A percentile compares a stretch with the other conserved stretches of the same genome.
Evolutionary conservation across 2,888 invertebrate species (phyloP).

Genomic region (Sinotaia quadrata): DNA sequence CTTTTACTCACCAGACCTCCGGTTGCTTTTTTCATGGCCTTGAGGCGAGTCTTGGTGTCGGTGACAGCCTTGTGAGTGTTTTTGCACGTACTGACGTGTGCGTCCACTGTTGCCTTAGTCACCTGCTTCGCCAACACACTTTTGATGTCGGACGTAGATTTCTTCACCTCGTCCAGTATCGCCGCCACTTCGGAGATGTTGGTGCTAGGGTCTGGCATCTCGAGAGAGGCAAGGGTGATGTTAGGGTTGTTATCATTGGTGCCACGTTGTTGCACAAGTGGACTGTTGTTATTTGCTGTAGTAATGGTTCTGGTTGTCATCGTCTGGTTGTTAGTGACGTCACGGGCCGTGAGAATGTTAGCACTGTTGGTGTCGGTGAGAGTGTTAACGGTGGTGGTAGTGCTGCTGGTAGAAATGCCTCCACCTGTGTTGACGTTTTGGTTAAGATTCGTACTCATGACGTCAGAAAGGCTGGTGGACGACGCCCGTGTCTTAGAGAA

Average conservation of each 20-base stretch:
- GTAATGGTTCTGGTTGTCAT: too few species aligned
- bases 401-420: slow-evolving; percentile 49
- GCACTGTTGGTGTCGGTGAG: too few species aligned
- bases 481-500: neutral
- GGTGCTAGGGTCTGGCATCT: slow-evolving; percentile 24
- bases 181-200: slow-evolving; percentile 41
- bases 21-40: slow-evolving; percentile 38
- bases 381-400: too few species aligned
- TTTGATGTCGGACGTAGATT: slow-evolving; percentile 48
- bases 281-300: neutral
- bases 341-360: too few species aligned
- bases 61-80: slow-evolving; percentile 88
- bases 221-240: slow-evolving; percentile 1
- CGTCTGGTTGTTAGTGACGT: too few species aligned
- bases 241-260: neutral
- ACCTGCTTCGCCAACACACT: slow-evolving; percentile 71
- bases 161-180: slow-evolving; percentile 50
- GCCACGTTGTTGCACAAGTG: neutral
- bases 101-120: slow-evolving; percentile 88
- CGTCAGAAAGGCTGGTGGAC: neutral
- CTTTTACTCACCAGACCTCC: slow-evolving; percentile 35
- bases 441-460: neutral
- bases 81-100: slow-evolving; percentile 96
- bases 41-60: slow-evolving; percentile 51
- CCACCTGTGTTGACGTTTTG: slow-evolving; percentile 47